A percentile compares a stretch with the other conserved stretches of the same genome.
Conservation (phyloP, 2,113 vertebrate species). For the Steatornis caripensis region DNA sequence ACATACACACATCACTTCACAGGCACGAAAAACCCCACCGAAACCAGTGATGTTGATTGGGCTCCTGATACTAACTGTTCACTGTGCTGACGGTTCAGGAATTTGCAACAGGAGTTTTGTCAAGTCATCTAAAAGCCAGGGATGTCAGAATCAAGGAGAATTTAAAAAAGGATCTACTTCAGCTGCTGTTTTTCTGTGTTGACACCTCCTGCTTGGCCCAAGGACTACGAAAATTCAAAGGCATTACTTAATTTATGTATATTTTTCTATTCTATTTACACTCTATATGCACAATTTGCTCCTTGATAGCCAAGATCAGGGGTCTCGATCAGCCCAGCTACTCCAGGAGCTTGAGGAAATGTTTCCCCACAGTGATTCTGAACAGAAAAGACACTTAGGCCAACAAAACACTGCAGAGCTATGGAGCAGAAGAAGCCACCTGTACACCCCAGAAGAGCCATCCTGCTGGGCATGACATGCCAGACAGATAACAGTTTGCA, state of each 20-base stretch:
- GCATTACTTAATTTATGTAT: neutral
- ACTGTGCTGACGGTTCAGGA: neutral
- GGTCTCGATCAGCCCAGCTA: neutral
- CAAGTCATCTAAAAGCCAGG: neutral
- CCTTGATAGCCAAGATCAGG: neutral
- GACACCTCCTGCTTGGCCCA: neutral
- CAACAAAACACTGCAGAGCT: neutral
- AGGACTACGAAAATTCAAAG: neutral
- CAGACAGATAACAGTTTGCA: neutral
- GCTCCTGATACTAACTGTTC: too few species aligned
- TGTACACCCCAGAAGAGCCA: neutral
- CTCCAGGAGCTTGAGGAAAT: neutral
- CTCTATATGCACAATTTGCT: neutral
- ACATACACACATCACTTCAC: too few species aligned
- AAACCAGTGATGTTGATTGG: neutral
- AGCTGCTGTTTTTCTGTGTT: neutral
- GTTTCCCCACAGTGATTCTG: neutral
- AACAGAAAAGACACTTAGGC: neutral
- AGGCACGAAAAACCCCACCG: fast-evolving
- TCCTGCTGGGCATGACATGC: fast-evolving
- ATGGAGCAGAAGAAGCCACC: neutral
- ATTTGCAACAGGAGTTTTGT: neutral
- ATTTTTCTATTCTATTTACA: neutral
- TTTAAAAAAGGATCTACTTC: neutral
- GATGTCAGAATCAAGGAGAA: neutral